These are phyloP conservation scores for Dinomys branickii DNA, from an alignment of 2,113 vertebrate genomes.

Conservation along the genomic window DNA sequence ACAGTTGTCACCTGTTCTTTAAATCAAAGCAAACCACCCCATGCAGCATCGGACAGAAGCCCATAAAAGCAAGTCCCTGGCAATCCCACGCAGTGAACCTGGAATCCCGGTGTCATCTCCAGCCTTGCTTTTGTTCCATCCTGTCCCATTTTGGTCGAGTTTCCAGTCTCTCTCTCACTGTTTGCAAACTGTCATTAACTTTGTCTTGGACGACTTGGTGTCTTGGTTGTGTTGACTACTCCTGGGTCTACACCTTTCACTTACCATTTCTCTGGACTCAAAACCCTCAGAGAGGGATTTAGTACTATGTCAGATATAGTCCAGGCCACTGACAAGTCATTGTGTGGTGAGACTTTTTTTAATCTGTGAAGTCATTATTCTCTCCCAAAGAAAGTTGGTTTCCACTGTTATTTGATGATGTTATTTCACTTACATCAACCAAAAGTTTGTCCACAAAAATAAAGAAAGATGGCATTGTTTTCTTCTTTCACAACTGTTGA, in stretches of 20 bases:
- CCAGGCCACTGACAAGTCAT: neutral
- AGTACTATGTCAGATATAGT: neutral
- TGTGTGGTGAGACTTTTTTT: conserved; percentile 4
- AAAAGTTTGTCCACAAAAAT: conserved; percentile 17
- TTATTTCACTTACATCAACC: conserved; percentile 40
- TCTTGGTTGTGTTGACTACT: neutral
- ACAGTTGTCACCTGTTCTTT: neutral
- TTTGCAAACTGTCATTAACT: neutral
- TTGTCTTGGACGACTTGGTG: conserved; percentile 4
- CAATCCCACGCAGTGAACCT: neutral
- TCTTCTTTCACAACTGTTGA: neutral
- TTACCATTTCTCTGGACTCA: neutral
- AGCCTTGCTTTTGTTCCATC: neutral
- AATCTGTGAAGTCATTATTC: conserved; percentile 43
- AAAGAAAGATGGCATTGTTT: conserved; percentile 27
- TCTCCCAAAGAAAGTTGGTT: conserved; percentile 47
- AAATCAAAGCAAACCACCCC: neutral
- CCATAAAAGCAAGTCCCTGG: neutral
- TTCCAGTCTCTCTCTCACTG: neutral
- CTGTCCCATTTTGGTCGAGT: neutral
- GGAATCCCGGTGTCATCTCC: neutral
- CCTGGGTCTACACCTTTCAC: neutral
- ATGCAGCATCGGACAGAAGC: neutral
- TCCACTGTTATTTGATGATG: neutral
- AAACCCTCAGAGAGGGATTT: neutral